Evolutionary conservation across 2,113 vertebrate genomes (phyloP).

Genomic region (Ceyx margarethae): DNA sequence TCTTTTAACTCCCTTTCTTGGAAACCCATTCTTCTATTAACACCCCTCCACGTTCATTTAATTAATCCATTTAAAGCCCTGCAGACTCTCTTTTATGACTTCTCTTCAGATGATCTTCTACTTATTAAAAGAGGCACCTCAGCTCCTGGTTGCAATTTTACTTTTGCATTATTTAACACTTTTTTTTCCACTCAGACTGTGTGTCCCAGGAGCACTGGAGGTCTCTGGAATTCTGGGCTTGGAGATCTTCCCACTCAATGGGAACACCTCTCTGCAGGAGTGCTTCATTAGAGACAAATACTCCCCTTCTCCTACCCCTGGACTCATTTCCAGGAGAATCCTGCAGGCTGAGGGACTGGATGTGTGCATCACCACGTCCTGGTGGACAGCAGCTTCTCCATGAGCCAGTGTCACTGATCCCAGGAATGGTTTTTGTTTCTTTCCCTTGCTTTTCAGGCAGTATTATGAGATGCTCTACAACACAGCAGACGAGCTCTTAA

Average conservation of each 20-base stretch:
- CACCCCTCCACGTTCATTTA: not conserved
- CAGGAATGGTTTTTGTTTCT: not conserved
- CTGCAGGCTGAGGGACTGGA: no score
- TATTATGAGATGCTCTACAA: conserved; percentile 99
- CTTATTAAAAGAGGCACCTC: not conserved
- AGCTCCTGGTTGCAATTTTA: not conserved
- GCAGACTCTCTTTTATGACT: not conserved
- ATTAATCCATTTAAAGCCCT: no score
- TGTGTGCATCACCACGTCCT: not conserved
- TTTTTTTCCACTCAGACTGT: not conserved
- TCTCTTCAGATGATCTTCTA: not conserved
- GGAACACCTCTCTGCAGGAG: not conserved
- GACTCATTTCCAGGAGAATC: not conserved
- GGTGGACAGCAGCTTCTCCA: not conserved
- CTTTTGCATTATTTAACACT: not conserved
- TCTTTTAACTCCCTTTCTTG: not conserved
- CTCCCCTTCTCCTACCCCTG: not conserved
- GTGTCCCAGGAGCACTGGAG: not conserved
- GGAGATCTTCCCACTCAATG: not conserved
- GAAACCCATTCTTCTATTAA: not conserved
- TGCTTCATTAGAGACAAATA: not conserved
- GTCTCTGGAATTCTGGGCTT: not conserved
- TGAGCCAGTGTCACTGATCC: rapidly evolving
- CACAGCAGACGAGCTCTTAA: conserved; percentile 92
- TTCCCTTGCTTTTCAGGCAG: conserved; percentile 75